Evolutionary conservation across 1,140 invertebrate genomes (phyloP), one percentile per base, ranked within the genome.

Genomic region (Euwallacea fornicatus): DNA sequence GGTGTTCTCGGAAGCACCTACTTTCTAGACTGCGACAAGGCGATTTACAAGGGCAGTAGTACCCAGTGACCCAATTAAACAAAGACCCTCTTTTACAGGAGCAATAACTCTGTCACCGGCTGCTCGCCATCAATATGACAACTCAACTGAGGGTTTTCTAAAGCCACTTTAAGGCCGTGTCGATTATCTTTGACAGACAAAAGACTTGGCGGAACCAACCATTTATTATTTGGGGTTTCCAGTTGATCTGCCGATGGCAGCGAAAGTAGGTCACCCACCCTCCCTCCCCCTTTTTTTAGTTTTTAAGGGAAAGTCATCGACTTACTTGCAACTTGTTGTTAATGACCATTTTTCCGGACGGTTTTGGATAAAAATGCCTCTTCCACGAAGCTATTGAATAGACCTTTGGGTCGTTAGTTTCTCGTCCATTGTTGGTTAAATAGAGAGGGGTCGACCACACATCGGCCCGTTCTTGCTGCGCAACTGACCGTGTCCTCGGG

Each of bases 201-300:
- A 68, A 68, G 66, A 68, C 55, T 68, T 68, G 50, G 66, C 66
- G 66, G 66, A 68, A 68, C 66, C 66, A 60, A 68, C 66, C 66
- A 68, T 68, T 68, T 68, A 68, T 68, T 68, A 68, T 43, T n/a
- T 47, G n/a, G 42, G 66, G 66, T 56, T 68, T 68, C 66, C 66
- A 68, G 66, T 68, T 68, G 66, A 68, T 68, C 66, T 68, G 59
- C 64, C 46, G 46, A 10, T 59, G 66, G 41, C 43, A 59, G 33
- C n/a, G 66, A 68, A 68, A 68, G 42, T 68, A 50, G 66, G 66
- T 68, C 66, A 68, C 56, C 44, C 41, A 1, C 21, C 21, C 21
- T 33, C 21, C 21, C 21, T 4, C 21, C 4, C 21, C 1, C 21
- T n/a, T n/a, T n/a, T n/a, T n/a, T n/a, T n/a, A 33, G 21, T 33